A percentile compares a stretch with the other conserved stretches of the same genome.
phyloP scores from a whole-genome alignment of 2,888 invertebrate species.

The Hypercompe scribonia region DNA sequence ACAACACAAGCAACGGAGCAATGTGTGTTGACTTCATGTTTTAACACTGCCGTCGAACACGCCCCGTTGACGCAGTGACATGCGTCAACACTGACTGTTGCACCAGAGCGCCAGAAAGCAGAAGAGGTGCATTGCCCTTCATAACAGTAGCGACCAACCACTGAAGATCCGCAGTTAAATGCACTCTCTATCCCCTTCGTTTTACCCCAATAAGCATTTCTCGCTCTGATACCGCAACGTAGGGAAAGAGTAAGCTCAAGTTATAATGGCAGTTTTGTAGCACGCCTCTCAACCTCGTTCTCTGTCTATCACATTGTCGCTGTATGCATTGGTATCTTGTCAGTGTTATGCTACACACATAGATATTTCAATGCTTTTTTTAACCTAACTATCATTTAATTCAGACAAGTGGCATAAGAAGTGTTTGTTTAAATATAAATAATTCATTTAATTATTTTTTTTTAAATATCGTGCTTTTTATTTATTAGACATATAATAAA shows the following conservation, averaged over 20 bases:
- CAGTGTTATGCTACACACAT: conserved; percentile 38
- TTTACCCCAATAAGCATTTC: conserved; percentile 33
- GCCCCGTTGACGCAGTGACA: conserved; percentile 82
- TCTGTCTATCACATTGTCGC: conserved; percentile 57
- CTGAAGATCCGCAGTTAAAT: conserved; percentile 33
- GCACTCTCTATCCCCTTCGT: conserved; percentile 35
- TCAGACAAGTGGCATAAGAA: conserved; percentile 8
- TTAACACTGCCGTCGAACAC: conserved; percentile 61
- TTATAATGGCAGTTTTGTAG: conserved; percentile 47
- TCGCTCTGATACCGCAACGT: conserved; percentile 26
- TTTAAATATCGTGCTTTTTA: too few relatives aligned
- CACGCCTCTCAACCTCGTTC: conserved; percentile 51
- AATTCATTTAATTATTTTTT: too few relatives aligned
- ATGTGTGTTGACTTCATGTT: conserved; percentile 15
- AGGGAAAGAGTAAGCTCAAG: conserved; percentile 47
- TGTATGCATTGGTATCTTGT: conserved; percentile 38
- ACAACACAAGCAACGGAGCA: conserved; percentile 41
- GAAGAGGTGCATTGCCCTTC: conserved; percentile 67
- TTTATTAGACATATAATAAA: too few relatives aligned
- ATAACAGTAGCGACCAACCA: conserved; percentile 32
- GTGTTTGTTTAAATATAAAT: too few relatives aligned
- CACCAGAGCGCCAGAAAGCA: conserved; percentile 72
- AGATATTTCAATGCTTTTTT: conserved; percentile 26
- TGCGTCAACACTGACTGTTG: conserved; percentile 81
- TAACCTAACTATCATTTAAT: conserved; percentile 17